Base-by-base conservation (phyloP, 2,888 invertebrate genomes). In the Ephialtes manifestator region DNA sequence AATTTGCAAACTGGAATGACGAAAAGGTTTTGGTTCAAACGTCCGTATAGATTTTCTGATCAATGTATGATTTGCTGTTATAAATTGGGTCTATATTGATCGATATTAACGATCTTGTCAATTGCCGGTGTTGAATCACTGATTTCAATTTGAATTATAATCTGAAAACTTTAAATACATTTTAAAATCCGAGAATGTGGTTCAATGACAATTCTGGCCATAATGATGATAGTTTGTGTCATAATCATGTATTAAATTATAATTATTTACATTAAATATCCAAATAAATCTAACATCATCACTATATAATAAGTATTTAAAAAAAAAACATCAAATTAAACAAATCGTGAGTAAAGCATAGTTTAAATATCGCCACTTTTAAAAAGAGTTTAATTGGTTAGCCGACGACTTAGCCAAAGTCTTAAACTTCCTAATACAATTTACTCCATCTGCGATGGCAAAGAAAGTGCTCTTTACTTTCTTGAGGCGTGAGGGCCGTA, bases 371-470 rank as follows among this genome's bases (percentile, higher is more conserved):
- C 28, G 24, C 24, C 39, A 4, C 51, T 18, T 15, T 1, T 1
- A 2, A 46, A 71, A 53, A 68, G 58, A 46, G 20, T 11, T 7
- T 11, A 67, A 63, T 24, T 46, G 63, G 51, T 39, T 39, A 39
- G 18, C 10, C 48, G 18, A 71, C 48, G 20, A 55, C 28, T 24
- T 46, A 7, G 68, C 31, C 75, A 43, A 75, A 82, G 75, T 83
- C 81, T 79, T 75, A 84, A 87, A 81, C 77, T 84, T 28, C 75
- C 80, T 85, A 86, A 86, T 85, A 86, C 82, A 87, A 88, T 86
- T 87, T 85, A 60, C 80, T 81, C 65, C 35, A 28, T 76, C 31
- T 53, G 7, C 65, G 31, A 15, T 46, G 76, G 60, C 18, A 53
- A 24, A 51, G 84, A 72, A 55, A 81, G 83, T 55, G 81, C 24